Evolutionary conservation across 1,140 invertebrate species (phyloP).

Genomic region (Telenomus remus): DNA sequence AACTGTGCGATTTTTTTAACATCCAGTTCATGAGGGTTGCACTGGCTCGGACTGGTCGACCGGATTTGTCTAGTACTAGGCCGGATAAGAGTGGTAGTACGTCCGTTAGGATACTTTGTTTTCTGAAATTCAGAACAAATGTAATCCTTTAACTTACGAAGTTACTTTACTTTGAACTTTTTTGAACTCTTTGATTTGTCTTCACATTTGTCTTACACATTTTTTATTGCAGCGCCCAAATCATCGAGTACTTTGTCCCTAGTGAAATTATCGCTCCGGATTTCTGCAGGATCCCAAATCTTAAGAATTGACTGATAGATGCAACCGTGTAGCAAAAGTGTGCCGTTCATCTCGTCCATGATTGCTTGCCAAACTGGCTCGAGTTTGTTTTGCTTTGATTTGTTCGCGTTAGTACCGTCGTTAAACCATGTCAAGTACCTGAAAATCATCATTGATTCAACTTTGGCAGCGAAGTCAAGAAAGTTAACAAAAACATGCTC

Average conservation of each 20-base stretch:
- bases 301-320: conserved; percentile 70
- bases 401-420: conserved; percentile 31
- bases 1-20: conserved; percentile 66
- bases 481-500: not conserved
- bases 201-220: conserved; percentile 58
- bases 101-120: conserved; percentile 63
- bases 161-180: not conserved
- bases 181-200: not conserved
- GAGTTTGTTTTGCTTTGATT: conserved; percentile 44
- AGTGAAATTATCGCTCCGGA: conserved; percentile 60
- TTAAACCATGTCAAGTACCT: conserved; percentile 71
- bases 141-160: too few relatives aligned
- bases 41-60: conserved; percentile 62
- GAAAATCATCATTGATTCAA: conserved; percentile 1
- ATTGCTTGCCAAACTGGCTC: conserved; percentile 54
- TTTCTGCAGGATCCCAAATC: conserved; percentile 61
- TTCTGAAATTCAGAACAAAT: conserved; percentile 19
- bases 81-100: conserved; percentile 63
- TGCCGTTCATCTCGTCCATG: conserved; percentile 57
- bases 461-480: too few relatives aligned
- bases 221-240: conserved; percentile 61
- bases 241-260: conserved; percentile 63
- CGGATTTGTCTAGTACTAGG: conserved; percentile 61
- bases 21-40: conserved; percentile 73
- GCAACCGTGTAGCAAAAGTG: conserved; percentile 62